A percentile compares a stretch with the other conserved stretches of the same genome.
Evolutionary conservation across 2,113 vertebrate species (phyloP).

Genomic region (Oncorhynchus nerka): DNA sequence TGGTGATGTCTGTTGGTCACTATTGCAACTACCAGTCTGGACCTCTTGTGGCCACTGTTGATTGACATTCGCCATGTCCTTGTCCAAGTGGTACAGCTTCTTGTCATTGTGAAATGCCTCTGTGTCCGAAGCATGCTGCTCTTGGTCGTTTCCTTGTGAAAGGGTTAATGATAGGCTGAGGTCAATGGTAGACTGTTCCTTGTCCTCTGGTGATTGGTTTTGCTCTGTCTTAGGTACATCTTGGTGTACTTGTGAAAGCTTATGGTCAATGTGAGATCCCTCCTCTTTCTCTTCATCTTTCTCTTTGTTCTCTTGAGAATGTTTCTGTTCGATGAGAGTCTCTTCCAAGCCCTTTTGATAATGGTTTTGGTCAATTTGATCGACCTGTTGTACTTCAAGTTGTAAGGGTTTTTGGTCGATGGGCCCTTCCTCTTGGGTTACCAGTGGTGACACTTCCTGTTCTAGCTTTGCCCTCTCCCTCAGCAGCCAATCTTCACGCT

Average conservation of each 20-base stretch:
- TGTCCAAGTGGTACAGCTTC: neutral
- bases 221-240: neutral
- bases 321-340: neutral
- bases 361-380: conserved; percentile 6
- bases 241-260: neutral
- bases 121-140: neutral
- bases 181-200: neutral
- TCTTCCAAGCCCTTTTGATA: neutral
- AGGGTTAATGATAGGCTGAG: neutral
- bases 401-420: neutral
- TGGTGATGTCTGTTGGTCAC: conserved; percentile 1
- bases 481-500: conserved; percentile 28
- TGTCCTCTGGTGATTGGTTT: neutral
- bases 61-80: neutral
- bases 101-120: neutral
- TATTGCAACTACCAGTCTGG: neutral
- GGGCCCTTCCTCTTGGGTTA: neutral
- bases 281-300: neutral
- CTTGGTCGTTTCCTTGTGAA: neutral
- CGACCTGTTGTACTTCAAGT: neutral
- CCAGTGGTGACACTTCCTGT: conserved; percentile 25
- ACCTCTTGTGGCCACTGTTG: conserved; percentile 6
- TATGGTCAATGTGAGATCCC: neutral
- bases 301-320: neutral
- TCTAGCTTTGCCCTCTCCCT: conserved; percentile 35